Evolutionary conservation across 2,888 invertebrate species (phyloP).

Genomic region (Papilio elwesi): DNA sequence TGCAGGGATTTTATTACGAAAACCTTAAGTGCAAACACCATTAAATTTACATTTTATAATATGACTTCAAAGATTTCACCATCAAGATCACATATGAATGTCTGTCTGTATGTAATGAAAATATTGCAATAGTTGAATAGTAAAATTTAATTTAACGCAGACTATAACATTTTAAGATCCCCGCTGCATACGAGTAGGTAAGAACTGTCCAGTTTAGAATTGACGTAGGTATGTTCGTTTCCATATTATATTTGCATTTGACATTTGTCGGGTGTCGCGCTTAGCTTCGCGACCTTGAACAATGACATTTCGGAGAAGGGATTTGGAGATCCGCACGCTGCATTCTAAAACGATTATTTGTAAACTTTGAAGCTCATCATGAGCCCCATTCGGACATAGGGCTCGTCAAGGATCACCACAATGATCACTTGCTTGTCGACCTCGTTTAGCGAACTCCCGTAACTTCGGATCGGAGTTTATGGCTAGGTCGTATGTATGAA

Average conservation of each 20-base stretch:
- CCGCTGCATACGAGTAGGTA: constrained; percentile 17
- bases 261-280: constrained; percentile 65
- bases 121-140: constrained; percentile 13
- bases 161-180: constrained; percentile 39
- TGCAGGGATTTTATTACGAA: constrained; percentile 4
- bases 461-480: no score
- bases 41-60: constrained; percentile 27
- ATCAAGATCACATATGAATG: not conserved
- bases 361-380: no score
- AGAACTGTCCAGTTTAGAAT: constrained; percentile 47
- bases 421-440: no score
- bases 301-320: constrained; percentile 76
- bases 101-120: not conserved
- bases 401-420: no score
- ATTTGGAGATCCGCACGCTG: constrained; percentile 54
- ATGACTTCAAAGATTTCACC: constrained; percentile 7
- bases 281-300: constrained; percentile 68
- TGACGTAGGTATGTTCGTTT: constrained; percentile 44
- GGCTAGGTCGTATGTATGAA: no score
- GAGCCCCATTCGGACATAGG: no score
- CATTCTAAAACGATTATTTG: constrained; percentile 41
- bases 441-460: no score
- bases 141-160: constrained; percentile 24
- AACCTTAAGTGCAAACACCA: constrained; percentile 3
- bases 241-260: constrained; percentile 64